A percentile compares a stretch with the other conserved stretches of the same genome.
Conservation (phyloP, 2,888 invertebrate species). For the Strigamia maritima region DNA sequence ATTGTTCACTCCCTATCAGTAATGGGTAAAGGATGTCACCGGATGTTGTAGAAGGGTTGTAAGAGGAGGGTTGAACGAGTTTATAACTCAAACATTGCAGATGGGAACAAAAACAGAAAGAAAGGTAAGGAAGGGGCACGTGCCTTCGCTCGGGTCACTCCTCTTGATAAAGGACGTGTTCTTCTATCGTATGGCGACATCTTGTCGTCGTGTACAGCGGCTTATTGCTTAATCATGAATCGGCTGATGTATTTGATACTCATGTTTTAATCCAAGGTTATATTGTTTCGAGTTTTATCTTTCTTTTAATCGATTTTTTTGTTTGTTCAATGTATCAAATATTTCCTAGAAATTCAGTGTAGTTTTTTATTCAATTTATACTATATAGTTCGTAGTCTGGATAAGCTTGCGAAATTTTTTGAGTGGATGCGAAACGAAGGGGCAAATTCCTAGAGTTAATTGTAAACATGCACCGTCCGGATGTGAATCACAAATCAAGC, state of each 20-base stretch:
- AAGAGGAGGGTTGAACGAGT: background rate
- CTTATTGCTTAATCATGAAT: background rate
- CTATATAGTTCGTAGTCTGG: too few relatives aligned
- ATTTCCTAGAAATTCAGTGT: too few relatives aligned
- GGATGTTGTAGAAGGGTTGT: background rate
- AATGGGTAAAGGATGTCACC: background rate
- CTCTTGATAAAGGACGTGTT: background rate
- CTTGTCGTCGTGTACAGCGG: background rate
- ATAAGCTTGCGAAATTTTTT: background rate
- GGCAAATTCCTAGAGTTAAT: background rate
- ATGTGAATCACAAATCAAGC: background rate
- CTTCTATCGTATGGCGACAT: background rate
- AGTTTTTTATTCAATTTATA: too few relatives aligned
- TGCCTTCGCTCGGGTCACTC: background rate
- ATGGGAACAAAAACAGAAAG: background rate
- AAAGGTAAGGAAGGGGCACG: background rate
- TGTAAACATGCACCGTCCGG: background rate
- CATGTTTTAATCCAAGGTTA: background rate
- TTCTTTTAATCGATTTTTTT: background rate
- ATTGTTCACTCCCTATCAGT: background rate
- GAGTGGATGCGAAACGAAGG: background rate
- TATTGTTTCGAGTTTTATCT: background rate
- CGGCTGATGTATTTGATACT: background rate
- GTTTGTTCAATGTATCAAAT: too few relatives aligned
- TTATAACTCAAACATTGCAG: background rate